Evolutionary conservation across 2,797 vertebrate genomes (phyloP).

Genomic region (Helicolenus hilgendorfi): DNA sequence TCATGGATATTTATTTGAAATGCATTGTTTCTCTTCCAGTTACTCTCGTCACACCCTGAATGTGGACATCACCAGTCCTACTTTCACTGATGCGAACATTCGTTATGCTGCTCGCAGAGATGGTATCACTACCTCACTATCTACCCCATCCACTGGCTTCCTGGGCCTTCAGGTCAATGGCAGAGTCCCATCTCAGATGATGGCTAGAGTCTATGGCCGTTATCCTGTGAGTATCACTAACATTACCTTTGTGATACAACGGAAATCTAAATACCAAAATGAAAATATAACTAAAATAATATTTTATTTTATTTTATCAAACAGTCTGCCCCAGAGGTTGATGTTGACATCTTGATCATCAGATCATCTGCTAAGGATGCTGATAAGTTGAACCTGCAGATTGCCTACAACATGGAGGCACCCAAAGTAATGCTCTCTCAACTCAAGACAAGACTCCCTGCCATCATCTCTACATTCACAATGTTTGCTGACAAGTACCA

Average conservation of each 20-base stretch:
- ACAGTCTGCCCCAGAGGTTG: slow-evolving; percentile 91
- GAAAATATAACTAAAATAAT: neutral
- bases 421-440: slow-evolving; percentile 83
- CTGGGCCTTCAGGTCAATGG: slow-evolving; percentile 86
- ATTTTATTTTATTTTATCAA: neutral
- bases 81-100: slow-evolving; percentile 82
- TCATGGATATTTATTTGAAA: neutral
- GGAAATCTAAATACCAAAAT: neutral
- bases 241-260: neutral
- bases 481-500: slow-evolving; percentile 87
- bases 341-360: slow-evolving; percentile 89
- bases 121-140: slow-evolving; percentile 80
- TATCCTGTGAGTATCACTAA: slow-evolving; percentile 88
- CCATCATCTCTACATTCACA: slow-evolving; percentile 75
- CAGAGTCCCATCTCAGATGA: slow-evolving; percentile 73
- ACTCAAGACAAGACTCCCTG: slow-evolving; percentile 87
- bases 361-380: slow-evolving; percentile 78
- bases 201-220: slow-evolving; percentile 87
- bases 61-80: slow-evolving; percentile 84
- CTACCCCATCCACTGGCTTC: slow-evolving; percentile 81
- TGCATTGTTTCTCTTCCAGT: slow-evolving; percentile 58
- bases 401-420: slow-evolving; percentile 90
- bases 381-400: slow-evolving; percentile 84
- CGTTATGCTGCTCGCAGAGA: slow-evolving; percentile 74
- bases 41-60: slow-evolving; percentile 75